Percentiles rank a stretch among this genome's conserved stretches.
Evolutionary conservation across 1,140 invertebrate genomes (phyloP).

Genomic region (Venustaconcha ellipsiformis): DNA sequence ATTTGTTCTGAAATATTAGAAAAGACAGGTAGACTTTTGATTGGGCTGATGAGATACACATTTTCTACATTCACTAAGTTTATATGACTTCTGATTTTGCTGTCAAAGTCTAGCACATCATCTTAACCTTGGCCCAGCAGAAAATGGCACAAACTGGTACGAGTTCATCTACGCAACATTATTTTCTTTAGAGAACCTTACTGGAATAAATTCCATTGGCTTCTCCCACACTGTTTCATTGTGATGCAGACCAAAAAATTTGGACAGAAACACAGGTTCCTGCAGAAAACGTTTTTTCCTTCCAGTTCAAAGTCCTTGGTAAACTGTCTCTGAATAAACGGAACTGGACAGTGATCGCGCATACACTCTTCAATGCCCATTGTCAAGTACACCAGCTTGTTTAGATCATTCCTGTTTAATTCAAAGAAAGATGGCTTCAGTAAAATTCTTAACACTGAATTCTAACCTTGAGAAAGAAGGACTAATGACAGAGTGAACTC

Average conservation of each 20-base stretch:
- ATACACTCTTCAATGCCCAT: slow-evolving; percentile 66
- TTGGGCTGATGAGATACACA: too few relatives aligned
- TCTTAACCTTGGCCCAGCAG: slow-evolving; percentile 51
- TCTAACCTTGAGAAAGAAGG: background rate
- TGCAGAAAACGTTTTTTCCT: slow-evolving; percentile 54
- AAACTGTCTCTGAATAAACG: slow-evolving; percentile 80
- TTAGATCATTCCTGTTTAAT: slow-evolving; percentile 43
- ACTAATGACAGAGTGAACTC: background rate
- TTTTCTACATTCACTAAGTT: too few relatives aligned
- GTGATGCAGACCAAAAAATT: slow-evolving; percentile 37
- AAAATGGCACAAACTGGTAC: slow-evolving; percentile 55
- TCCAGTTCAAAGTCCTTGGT: too few relatives aligned
- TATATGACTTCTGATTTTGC: too few relatives aligned
- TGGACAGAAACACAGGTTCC: slow-evolving; percentile 25
- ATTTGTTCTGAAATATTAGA: too few relatives aligned
- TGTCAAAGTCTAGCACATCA: slow-evolving; percentile 40
- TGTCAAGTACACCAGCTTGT: slow-evolving; percentile 64
- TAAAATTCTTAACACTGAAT: background rate
- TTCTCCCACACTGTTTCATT: slow-evolving; percentile 40
- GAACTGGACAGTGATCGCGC: slow-evolving; percentile 68
- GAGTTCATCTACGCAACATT: slow-evolving; percentile 37
- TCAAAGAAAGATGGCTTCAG: background rate
- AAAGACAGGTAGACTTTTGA: too few relatives aligned
- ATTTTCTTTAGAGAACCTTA: slow-evolving; percentile 50
- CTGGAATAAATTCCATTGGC: slow-evolving; percentile 46